Conservation (phyloP, 1,140 invertebrate species). For the Agrypnia vestita region DNA sequence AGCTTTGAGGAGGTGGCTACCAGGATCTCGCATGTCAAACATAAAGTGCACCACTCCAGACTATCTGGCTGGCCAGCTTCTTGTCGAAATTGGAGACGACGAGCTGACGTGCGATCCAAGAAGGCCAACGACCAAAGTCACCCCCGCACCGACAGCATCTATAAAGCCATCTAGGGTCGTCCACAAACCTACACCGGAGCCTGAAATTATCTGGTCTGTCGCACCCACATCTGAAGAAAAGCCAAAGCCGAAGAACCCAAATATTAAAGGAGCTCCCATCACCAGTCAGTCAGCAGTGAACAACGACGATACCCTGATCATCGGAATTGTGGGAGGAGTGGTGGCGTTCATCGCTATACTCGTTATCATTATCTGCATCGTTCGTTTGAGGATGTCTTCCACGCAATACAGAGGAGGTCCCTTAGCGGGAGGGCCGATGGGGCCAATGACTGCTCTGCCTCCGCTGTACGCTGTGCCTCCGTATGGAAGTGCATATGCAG, state of each 20-base stretch:
- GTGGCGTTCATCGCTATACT: slow-evolving; percentile 92
- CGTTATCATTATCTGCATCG: slow-evolving; percentile 91
- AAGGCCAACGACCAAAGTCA: slow-evolving; percentile 73
- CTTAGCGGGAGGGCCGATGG: slow-evolving; percentile 72
- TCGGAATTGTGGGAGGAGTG: slow-evolving; percentile 92
- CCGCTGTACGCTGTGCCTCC: slow-evolving; percentile 71
- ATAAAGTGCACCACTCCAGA: slow-evolving; percentile 80
- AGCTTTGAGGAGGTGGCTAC: slow-evolving; percentile 85
- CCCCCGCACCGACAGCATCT: slow-evolving; percentile 66
- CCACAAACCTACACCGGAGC: slow-evolving; percentile 79
- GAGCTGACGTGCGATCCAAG: slow-evolving; percentile 84
- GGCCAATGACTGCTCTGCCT: slow-evolving; percentile 72
- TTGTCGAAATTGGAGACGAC: slow-evolving; percentile 85
- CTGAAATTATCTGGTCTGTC: slow-evolving; percentile 91
- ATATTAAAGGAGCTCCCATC: slow-evolving; percentile 74
- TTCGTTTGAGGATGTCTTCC: slow-evolving; percentile 79
- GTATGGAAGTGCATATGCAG: slow-evolving; percentile 72
- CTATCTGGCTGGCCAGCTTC: slow-evolving; percentile 77
- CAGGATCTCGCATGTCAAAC: slow-evolving; percentile 74
- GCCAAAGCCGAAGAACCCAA: slow-evolving; percentile 73
- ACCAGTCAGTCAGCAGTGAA: slow-evolving; percentile 76
- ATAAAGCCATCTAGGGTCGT: slow-evolving; percentile 70
- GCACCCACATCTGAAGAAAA: slow-evolving; percentile 76
- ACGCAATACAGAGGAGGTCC: slow-evolving; percentile 80
- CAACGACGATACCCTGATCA: slow-evolving; percentile 93